These are phyloP conservation scores for Tipula lateralis DNA, from an alignment of 2,888 invertebrate species.

Conservation along the genomic window DNA sequence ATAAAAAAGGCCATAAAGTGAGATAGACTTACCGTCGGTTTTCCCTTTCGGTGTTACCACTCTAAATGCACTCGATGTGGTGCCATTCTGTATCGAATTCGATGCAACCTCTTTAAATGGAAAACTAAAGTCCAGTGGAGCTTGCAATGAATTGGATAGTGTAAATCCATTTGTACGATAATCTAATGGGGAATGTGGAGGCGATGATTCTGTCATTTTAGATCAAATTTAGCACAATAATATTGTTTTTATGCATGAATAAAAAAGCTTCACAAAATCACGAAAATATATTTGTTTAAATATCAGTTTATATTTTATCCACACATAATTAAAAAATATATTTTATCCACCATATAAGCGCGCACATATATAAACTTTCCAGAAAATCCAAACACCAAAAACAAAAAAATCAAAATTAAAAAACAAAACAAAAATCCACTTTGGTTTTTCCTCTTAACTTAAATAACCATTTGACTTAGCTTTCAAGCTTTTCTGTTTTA, in stretches of 20 bases:
- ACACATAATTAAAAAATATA: not conserved
- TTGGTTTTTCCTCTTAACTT: not conserved
- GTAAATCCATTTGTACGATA: conserved; percentile 27
- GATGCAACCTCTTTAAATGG: not conserved
- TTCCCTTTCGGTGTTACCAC: conserved; percentile 49
- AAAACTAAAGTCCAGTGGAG: conserved; percentile 30
- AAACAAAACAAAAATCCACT: not conserved
- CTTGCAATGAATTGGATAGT: not conserved
- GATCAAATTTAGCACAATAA: not conserved
- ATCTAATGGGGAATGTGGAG: conserved; percentile 20
- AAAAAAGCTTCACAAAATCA: not conserved
- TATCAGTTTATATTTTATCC: not conserved
- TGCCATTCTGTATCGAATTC: conserved; percentile 20
- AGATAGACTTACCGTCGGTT: conserved; percentile 43
- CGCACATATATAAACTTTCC: not conserved
- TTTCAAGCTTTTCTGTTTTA: not conserved
- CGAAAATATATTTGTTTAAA: not conserved
- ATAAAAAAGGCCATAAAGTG: not conserved
- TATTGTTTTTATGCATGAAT: not conserved
- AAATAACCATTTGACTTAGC: not conserved
- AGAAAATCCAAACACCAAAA: not conserved
- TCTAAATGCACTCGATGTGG: conserved; percentile 46
- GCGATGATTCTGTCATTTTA: conserved; percentile 4
- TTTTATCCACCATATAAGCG: not conserved
- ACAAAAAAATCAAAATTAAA: not conserved